Evolutionary conservation across 2,888 invertebrate genomes (phyloP).

Genomic region (Drosophila lacicola): DNA sequence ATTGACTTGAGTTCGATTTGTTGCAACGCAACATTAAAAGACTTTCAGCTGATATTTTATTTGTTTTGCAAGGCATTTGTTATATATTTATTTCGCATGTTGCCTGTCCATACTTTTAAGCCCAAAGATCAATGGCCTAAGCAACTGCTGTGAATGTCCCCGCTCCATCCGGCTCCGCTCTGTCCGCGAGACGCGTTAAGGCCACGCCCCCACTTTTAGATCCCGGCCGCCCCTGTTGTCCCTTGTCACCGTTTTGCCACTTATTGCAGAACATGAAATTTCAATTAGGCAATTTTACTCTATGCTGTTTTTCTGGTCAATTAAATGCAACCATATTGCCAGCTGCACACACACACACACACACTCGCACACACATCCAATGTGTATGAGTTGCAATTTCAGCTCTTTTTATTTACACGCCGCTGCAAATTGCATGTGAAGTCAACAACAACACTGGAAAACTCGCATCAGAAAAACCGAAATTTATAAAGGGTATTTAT

Average conservation of each 20-base stretch:
- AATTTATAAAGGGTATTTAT: background rate
- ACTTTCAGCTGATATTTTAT: background rate
- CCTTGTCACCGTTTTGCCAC: conserved; percentile 48
- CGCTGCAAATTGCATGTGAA: conserved; percentile 50
- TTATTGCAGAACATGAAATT: conserved; percentile 81
- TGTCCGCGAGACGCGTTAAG: conserved; percentile 9
- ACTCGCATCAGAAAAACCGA: background rate
- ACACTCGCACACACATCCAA: conserved; percentile 1
- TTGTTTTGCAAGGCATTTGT: background rate
- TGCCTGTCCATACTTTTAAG: background rate
- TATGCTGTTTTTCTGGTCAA: conserved; percentile 78
- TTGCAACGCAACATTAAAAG: background rate
- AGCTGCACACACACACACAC: conserved; percentile 22
- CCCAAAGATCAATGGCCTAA: conserved; percentile 6
- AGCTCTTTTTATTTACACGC: conserved; percentile 55
- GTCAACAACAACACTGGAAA: conserved; percentile 19
- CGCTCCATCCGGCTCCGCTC: background rate
- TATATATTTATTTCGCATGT: conserved; percentile 1
- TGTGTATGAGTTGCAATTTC: conserved; percentile 32
- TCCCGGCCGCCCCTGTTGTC: background rate
- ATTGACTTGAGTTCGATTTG: background rate
- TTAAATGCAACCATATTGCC: conserved; percentile 73
- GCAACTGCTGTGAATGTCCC: background rate
- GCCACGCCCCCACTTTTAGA: background rate
- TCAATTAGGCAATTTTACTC: conserved; percentile 80